Base-by-base conservation (phyloP, 2,113 vertebrate genomes). In the Psettodes erumei region DNA sequence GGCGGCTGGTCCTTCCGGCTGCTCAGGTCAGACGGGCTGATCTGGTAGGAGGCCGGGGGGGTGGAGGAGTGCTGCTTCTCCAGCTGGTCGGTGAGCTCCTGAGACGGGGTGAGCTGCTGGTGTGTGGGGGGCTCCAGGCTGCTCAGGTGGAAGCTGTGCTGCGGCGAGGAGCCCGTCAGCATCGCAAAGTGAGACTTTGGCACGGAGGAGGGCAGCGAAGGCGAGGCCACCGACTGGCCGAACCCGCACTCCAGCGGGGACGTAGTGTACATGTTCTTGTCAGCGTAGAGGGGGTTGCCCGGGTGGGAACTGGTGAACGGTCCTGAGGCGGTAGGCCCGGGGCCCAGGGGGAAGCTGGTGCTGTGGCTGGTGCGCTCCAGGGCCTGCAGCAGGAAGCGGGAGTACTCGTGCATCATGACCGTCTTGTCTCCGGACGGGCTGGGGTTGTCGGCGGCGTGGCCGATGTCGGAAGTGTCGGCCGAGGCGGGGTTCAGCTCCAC, bases 71-170 rank as follows among this genome's bases (percentile, higher is more conserved):
- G 94, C 89, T 96, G 96, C 0, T 98, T 97, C 89, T 98, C 98
- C 76, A 98, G 95, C 94, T 98, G 96, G 71, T 98, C 97, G 40
- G 95, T 97, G 83, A 99, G 95, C 96, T 99, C 98, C 95, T 99
- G 98, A 74, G 98, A 99, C 50, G 98, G 98, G 82, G 98, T 99
- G 93, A 99, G 94, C 95, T 99, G 97, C 93, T 99, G 98, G 95
- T 98, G 97, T 16, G 94, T 77, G 54, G 95, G 71, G 67, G 95
- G 92, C 85, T 98, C 97, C 95, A 98, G 93, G 90, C 95, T 88
- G 90, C 95, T 96, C 88, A 98, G 93, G 84, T 98, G 97, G 94
- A 98, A 98, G 91, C 95, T 93, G 86, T 96, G 96, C 71, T 90
- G 92, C 0, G 93, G 87, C 0, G 94, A 93, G 10, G 91, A 96